Percentiles rank a stretch among this genome's conserved stretches.
Conservation (phyloP, 35 echinoderm and acorn worm species). For the Ophioderma brevispina region DNA sequence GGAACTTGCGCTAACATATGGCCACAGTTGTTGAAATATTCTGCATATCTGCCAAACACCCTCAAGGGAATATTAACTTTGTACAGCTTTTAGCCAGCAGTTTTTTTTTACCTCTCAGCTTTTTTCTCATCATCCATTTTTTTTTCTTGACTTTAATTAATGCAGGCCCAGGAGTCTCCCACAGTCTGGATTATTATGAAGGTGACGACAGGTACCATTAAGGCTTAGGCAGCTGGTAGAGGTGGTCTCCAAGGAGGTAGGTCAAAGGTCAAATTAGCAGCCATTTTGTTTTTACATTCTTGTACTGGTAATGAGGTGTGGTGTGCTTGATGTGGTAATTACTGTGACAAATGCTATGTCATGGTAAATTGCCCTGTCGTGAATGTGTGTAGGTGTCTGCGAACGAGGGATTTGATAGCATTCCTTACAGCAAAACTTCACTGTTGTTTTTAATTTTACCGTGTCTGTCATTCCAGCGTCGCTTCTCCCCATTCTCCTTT, state of each 20-base stretch:
- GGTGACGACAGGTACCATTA: slow-evolving; percentile 39
- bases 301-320: background rate
- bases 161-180: background rate
- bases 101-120: background rate
- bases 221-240: slow-evolving; percentile 36
- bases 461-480: background rate
- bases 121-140: slow-evolving; percentile 21
- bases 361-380: too few relatives aligned
- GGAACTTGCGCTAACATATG: slow-evolving; percentile 30
- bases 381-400: too few relatives aligned
- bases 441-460: background rate
- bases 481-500: background rate
- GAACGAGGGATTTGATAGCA: background rate
- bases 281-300: slow-evolving; percentile 7
- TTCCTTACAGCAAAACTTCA: background rate
- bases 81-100: background rate
- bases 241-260: slow-evolving; percentile 29
- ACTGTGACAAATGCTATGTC: too few relatives aligned
- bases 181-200: slow-evolving; percentile 43
- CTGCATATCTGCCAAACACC: slow-evolving; percentile 21
- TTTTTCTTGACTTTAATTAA: slow-evolving; percentile 26
- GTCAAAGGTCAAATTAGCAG: background rate
- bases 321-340: too few relatives aligned
- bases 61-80: slow-evolving; percentile 29
- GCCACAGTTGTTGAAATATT: slow-evolving; percentile 44